Evolutionary conservation across 2,113 vertebrate species (phyloP), one percentile per base, ranked within the genome.

Genomic region (Serranochromis macrocephalus): DNA sequence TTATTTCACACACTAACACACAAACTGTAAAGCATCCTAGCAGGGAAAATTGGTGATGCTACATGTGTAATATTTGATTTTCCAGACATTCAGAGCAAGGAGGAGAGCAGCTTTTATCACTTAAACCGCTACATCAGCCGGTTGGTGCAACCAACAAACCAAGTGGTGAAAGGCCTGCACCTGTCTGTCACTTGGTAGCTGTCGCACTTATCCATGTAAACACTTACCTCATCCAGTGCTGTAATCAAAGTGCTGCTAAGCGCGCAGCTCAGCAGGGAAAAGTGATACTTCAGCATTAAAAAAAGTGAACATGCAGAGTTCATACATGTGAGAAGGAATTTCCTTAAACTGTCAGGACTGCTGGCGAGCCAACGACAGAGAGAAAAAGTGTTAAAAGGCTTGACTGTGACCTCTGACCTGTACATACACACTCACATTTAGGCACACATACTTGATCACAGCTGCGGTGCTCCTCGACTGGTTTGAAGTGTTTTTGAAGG

Each of bases 401-500:
- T 38, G 21, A 54, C 33, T 1, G 8, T 89, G 88, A 93, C 86
- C 89, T 93, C 83, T 93, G 91, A 85, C 88, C 71, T 85, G 73
- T 49, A n/a, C 49, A 6, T 8, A 83, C 54, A 45, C 85, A 42
- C 42, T 57, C n/a, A 7, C 13, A n/a, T 66, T 63, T 13, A 73
- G 21, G 16, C 81, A 24, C 29, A 80, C 61, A 80, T 38, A 9
- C 36, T 45, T 7, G 3, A 36, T 24, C 45, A 80, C 93, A 91
- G 91, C 88, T 91, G 91, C 47, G 83, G 24, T 85, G 42, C 85
- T 38, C 73, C 83, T 91, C 26, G 2, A 81, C 81, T 24, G 78
- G 78, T 91, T 85, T 83, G 49, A 88, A 82, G 91, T 91, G 90
- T 94, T 93, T 89, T 94, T 92, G 85, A 88, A 57, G 81, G 11